phyloP scores from a whole-genome alignment of 2,888 invertebrate genomes.

The Nebria brevicollis region DNA sequence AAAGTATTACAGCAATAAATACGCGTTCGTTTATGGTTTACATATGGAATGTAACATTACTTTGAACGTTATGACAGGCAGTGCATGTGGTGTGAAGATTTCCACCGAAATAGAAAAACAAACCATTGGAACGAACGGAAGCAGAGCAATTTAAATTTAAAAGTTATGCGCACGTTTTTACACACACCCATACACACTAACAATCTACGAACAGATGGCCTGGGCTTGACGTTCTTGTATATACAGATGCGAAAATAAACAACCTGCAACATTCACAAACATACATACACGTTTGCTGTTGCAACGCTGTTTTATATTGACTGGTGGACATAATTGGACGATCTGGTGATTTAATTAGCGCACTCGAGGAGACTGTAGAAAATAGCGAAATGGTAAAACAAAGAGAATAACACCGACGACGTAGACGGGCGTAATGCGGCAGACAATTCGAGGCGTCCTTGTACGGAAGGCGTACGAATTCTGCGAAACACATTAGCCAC shows the following conservation, averaged over 20 bases:
- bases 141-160: constrained; percentile 12
- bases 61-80: neutral
- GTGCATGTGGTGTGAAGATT: constrained; percentile 11
- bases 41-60: neutral
- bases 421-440: neutral
- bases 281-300: neutral
- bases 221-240: neutral
- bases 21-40: neutral
- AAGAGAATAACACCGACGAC: neutral
- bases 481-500: neutral
- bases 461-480: neutral
- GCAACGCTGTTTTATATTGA: neutral
- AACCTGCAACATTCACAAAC: constrained; percentile 13
- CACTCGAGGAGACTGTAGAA: neutral
- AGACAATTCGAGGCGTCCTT: neutral
- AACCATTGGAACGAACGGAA: constrained; percentile 9
- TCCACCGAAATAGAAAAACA: constrained; percentile 9
- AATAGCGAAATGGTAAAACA: neutral
- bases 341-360: neutral
- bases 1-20: neutral
- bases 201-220: constrained; percentile 8
- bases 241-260: constrained; percentile 8
- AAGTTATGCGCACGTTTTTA: constrained; percentile 2
- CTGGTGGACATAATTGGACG: neutral
- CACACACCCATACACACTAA: constrained; percentile 2